These are phyloP conservation scores for Epizoanthus scotinus DNA, from an alignment of 92 coral and sea anemone species.

Conservation along the genomic window DNA sequence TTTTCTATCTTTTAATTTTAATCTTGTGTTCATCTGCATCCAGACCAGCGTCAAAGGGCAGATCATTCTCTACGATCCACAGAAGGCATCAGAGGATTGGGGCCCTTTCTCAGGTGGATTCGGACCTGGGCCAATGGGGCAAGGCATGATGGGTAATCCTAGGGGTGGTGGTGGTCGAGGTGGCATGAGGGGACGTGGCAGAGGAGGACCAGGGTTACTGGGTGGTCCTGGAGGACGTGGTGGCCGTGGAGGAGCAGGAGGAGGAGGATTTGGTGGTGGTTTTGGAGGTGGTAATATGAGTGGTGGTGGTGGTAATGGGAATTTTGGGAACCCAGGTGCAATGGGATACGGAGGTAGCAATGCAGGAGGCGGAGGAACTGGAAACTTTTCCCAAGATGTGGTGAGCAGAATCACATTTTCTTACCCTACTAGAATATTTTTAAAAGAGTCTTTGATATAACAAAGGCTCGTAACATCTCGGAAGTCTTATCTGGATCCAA, in stretches of 20 bases:
- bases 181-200: constrained; percentile 74
- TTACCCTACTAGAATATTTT: too few relatives aligned
- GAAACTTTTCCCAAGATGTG: constrained; percentile 44
- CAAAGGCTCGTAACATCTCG: too few relatives aligned
- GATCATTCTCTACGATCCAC: constrained; percentile 88
- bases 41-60: constrained; percentile 88
- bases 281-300: constrained; percentile 61
- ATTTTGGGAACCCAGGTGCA: constrained; percentile 49
- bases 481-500: too few relatives aligned
- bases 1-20: background rate
- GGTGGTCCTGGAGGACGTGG: constrained; percentile 66
- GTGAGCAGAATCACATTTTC: background rate
- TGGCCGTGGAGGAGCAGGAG: constrained; percentile 58
- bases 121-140: constrained; percentile 40
- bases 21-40: background rate
- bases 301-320: constrained; percentile 62
- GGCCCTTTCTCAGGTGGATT: constrained; percentile 68
- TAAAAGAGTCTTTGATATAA: too few relatives aligned
- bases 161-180: constrained; percentile 60
- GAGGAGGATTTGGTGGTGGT: constrained; percentile 72
- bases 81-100: constrained; percentile 63
- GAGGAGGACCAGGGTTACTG: constrained; percentile 57
- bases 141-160: constrained; percentile 57
- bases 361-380: constrained; percentile 40
- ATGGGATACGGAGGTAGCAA: constrained; percentile 33